Evolutionary conservation across 2,113 vertebrate species (phyloP).

Genomic region (Brevimyrus niger): DNA sequence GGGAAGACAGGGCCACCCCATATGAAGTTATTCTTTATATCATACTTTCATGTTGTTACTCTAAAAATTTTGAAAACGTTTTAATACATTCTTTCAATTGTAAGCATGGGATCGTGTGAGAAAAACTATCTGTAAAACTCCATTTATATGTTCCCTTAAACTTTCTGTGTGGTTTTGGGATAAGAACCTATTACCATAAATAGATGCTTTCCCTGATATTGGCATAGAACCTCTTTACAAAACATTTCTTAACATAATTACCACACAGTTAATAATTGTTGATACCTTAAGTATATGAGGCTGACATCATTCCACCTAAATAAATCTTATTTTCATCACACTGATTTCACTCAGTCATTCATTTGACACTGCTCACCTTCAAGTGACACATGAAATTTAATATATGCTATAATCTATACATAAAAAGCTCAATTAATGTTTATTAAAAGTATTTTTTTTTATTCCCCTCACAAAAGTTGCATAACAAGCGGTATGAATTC

Average conservation of each 20-base stretch:
- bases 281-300: not conserved
- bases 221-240: not conserved
- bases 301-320: not conserved
- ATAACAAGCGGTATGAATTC: not conserved
- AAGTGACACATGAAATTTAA: not conserved
- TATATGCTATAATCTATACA: not conserved
- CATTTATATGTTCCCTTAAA: not conserved
- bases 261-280: not conserved
- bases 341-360: too few relatives aligned
- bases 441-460: not conserved
- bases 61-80: not conserved
- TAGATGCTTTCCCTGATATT: not conserved
- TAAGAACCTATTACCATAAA: not conserved
- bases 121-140: not conserved
- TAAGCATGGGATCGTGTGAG: not conserved
- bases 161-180: not conserved
- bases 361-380: not conserved
- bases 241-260: not conserved
- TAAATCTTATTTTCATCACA: not conserved
- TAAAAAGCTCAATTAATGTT: not conserved
- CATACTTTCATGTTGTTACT: not conserved
- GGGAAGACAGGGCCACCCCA: not conserved
- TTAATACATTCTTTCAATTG: not conserved
- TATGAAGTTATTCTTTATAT: not conserved
- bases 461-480: not conserved